Percentiles rank a stretch among this genome's conserved stretches.
Evolutionary conservation across 2,888 invertebrate species (phyloP).

Genomic region (Cheilosia soror): DNA sequence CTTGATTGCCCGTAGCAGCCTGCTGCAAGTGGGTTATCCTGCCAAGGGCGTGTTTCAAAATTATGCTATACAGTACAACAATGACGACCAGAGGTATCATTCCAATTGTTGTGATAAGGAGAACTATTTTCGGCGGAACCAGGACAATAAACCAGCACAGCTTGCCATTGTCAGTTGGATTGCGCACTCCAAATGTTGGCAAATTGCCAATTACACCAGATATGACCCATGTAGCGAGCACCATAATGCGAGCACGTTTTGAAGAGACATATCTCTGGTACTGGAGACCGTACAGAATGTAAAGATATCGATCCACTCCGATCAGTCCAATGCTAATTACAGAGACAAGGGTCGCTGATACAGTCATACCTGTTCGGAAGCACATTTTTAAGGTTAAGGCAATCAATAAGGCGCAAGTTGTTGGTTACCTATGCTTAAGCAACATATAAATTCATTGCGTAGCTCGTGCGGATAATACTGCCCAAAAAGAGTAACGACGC

Average conservation of each 20-base stretch:
- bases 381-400: not conserved
- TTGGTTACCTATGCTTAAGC: conserved; percentile 82
- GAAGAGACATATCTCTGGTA: conserved; percentile 87
- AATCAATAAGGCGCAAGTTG: not conserved
- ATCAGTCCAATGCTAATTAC: conserved; percentile 87
- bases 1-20: conserved; percentile 80
- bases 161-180: conserved; percentile 84
- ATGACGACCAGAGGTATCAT: conserved; percentile 84
- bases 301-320: conserved; percentile 87
- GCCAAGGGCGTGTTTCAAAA: conserved; percentile 85
- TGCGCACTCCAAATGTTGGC: conserved; percentile 86
- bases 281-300: conserved; percentile 87
- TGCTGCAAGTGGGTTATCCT: conserved; percentile 84
- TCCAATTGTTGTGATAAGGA: conserved; percentile 86
- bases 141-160: conserved; percentile 86
- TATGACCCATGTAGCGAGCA: conserved; percentile 85
- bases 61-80: conserved; percentile 85
- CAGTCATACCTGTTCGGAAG: conserved; percentile 85
- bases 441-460: conserved; percentile 83
- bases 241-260: conserved; percentile 85
- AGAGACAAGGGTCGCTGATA: conserved; percentile 87
- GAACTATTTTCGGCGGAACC: conserved; percentile 85
- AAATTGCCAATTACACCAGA: conserved; percentile 86
- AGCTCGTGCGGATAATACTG: conserved; percentile 82
- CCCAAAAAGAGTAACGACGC: conserved; percentile 86